phyloP scores from a whole-genome alignment of 2,797 vertebrate genomes.

The Falco concolor region DNA sequence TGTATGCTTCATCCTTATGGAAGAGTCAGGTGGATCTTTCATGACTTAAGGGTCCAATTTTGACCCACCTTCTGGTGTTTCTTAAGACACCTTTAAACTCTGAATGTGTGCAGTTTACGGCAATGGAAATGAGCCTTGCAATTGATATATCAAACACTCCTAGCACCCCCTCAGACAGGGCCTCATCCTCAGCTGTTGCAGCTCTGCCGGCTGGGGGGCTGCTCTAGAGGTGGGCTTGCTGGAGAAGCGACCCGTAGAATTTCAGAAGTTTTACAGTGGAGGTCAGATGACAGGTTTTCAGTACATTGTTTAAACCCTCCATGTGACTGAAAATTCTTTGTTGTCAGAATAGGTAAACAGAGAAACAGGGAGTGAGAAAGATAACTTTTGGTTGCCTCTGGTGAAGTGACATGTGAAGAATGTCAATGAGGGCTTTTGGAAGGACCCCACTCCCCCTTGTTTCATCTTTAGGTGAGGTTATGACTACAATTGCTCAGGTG shows the following conservation, averaged over 20 bases:
- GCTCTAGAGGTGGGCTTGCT: neutral
- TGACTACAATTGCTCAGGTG: neutral
- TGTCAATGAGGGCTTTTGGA: neutral
- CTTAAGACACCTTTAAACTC: neutral
- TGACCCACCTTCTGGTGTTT: neutral
- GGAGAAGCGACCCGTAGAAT: neutral
- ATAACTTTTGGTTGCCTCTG: neutral
- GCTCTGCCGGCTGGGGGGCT: neutral
- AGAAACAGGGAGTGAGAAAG: neutral
- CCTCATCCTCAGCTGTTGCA: neutral
- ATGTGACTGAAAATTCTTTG: neutral
- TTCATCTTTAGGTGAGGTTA: neutral
- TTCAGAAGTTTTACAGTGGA: neutral
- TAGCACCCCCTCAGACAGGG: neutral
- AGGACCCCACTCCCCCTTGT: accelerated
- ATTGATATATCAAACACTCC: neutral
- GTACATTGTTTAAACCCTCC: neutral
- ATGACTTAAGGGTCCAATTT: neutral
- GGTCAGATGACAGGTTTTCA: neutral
- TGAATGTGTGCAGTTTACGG: neutral
- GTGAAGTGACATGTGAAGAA: neutral
- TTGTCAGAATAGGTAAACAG: neutral
- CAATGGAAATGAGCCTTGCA: neutral
- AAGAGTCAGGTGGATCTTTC: neutral
- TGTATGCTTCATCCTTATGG: neutral